phyloP scores from a whole-genome alignment of 2,888 invertebrate genomes.

The Calliphora vomitoria region DNA sequence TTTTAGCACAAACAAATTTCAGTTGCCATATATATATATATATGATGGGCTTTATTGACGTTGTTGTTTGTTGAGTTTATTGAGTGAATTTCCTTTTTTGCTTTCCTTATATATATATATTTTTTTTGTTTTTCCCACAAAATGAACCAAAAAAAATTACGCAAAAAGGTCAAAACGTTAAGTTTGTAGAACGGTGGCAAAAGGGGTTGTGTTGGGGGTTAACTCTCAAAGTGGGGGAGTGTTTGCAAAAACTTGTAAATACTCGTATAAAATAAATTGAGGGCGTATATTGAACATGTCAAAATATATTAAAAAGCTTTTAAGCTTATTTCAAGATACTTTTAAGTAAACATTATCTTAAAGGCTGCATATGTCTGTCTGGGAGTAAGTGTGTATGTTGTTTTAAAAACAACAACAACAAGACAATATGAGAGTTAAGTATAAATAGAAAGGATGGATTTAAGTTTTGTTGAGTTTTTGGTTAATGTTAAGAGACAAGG shows the following conservation, averaged over 20 bases:
- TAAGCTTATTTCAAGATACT: conserved; percentile 66
- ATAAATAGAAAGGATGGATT: neutral
- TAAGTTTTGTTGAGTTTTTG: conserved; percentile 32
- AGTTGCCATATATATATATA: conserved; percentile 11
- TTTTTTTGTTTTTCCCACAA: conserved; percentile 8
- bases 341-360: conserved; percentile 57
- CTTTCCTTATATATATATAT: neutral
- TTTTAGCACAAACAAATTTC: conserved; percentile 3
- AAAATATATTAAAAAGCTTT: conserved; percentile 73
- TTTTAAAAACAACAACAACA: neutral
- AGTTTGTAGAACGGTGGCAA: conserved; percentile 24
- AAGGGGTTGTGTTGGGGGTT: conserved; percentile 14
- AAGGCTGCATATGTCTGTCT: conserved; percentile 4
- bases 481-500: conserved; percentile 42
- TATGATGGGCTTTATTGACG: conserved; percentile 47
- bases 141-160: neutral
- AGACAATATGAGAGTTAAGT: neutral
- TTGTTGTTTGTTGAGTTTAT: conserved; percentile 6
- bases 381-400: neutral
- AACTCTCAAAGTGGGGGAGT: conserved; percentile 35
- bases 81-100: conserved; percentile 14
- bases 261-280: conserved; percentile 62
- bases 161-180: conserved; percentile 67
- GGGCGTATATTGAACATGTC: conserved; percentile 73
- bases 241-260: conserved; percentile 57